Evolutionary conservation across 1,140 invertebrate genomes (phyloP).

Genomic region (Drosophila ficusphila): DNA sequence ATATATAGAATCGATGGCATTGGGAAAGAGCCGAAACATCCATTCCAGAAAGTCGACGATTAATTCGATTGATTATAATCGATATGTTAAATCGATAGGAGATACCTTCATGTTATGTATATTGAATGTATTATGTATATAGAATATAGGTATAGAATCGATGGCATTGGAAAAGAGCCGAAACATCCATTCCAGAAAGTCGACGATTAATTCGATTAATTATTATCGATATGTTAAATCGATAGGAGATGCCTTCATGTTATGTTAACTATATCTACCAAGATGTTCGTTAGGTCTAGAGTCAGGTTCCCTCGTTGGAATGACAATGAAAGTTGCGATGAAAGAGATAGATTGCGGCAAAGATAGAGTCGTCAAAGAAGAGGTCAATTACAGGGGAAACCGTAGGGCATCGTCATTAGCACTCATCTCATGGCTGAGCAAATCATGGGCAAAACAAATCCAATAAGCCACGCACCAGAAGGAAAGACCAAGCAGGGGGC

Average conservation of each 20-base stretch:
- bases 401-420: slow-evolving; percentile 25
- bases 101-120: neutral
- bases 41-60: slow-evolving; percentile 8
- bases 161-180: slow-evolving; percentile 9
- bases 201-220: neutral
- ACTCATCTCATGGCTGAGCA: slow-evolving; percentile 16
- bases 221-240: neutral
- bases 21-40: slow-evolving; percentile 10
- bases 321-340: slow-evolving; percentile 10
- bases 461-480: slow-evolving; percentile 30
- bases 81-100: neutral
- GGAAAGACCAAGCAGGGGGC: no score
- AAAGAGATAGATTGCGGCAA: slow-evolving; percentile 5
- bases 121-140: no score
- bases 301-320: neutral
- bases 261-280: neutral
- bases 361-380: slow-evolving; percentile 5
- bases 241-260: neutral
- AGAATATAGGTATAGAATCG: no score
- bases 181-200: slow-evolving; percentile 12
- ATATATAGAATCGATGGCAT: slow-evolving; percentile 7
- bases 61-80: neutral
- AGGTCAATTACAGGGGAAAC: slow-evolving; percentile 23
- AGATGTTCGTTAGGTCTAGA: neutral
- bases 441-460: slow-evolving; percentile 17